These are phyloP conservation scores for Ictalurus punctatus DNA, from an alignment of 2,113 vertebrate species.

Conservation along the genomic window DNA sequence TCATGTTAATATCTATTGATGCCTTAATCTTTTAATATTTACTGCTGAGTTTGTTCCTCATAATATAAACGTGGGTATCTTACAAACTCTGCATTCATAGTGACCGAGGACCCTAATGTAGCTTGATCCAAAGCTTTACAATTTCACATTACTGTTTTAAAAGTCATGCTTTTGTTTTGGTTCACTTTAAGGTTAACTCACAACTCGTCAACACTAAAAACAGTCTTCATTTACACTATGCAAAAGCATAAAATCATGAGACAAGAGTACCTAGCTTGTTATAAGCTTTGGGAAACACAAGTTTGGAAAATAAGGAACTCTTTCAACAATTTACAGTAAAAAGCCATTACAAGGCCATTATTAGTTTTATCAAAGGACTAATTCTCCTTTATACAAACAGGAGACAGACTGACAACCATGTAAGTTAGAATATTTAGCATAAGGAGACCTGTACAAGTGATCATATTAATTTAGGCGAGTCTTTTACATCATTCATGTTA, in stretches of 20 bases:
- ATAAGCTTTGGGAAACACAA: slow-evolving; percentile 39
- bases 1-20: not conserved
- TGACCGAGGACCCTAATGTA: not conserved
- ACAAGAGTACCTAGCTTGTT: slow-evolving; percentile 1
- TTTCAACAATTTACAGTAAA: slow-evolving; percentile 27
- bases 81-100: slow-evolving; percentile 8
- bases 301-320: slow-evolving; percentile 28
- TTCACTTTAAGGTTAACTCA: not conserved
- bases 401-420: slow-evolving; percentile 18
- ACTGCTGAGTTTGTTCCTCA: not conserved
- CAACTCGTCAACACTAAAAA: not conserved
- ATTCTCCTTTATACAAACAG: slow-evolving; percentile 18
- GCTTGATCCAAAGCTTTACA: not conserved
- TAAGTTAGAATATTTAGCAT: slow-evolving; percentile 27
- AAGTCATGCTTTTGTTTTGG: slow-evolving; percentile 17
- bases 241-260: slow-evolving; percentile 37
- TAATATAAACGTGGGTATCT: not conserved
- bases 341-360: slow-evolving; percentile 21
- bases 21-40: not conserved
- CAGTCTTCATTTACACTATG: slow-evolving; percentile 43
- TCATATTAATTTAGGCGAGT: slow-evolving; percentile 37
- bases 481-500: slow-evolving; percentile 42
- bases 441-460: slow-evolving; percentile 2
- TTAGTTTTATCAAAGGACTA: slow-evolving; percentile 31
- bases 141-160: slow-evolving; percentile 22